These are phyloP conservation scores for Alloplasta piceator DNA, from an alignment of 2,888 invertebrate species.

Conservation along the genomic window DNA sequence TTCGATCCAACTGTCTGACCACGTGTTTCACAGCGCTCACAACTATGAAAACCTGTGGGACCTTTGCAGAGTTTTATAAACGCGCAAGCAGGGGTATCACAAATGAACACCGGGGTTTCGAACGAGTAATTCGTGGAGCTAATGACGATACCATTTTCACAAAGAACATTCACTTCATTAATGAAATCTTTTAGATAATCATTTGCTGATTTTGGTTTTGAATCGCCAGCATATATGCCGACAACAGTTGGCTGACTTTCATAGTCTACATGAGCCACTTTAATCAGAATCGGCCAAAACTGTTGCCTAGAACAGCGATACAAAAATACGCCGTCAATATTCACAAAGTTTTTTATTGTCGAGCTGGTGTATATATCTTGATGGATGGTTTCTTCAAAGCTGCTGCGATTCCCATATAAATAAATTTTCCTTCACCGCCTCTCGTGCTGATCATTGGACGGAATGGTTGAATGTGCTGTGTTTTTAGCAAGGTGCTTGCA, in stretches of 20 bases:
- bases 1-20: constrained; percentile 48
- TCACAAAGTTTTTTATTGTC: background rate
- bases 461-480: too few relatives aligned
- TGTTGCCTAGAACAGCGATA: constrained; percentile 1
- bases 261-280: constrained; percentile 4
- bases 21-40: constrained; percentile 59
- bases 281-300: constrained; percentile 11
- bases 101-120: too few relatives aligned
- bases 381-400: too few relatives aligned
- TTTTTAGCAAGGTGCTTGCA: too few relatives aligned
- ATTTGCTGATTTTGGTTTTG: constrained; percentile 5
- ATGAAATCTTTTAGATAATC: constrained; percentile 14
- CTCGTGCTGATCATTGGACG: too few relatives aligned
- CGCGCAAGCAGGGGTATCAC: too few relatives aligned
- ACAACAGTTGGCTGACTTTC: background rate
- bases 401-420: too few relatives aligned
- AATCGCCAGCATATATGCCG: background rate
- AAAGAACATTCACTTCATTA: background rate
- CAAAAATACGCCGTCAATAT: constrained; percentile 7
- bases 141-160: constrained; percentile 7
- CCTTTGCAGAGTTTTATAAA: too few relatives aligned
- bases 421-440: too few relatives aligned
- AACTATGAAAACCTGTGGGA: constrained; percentile 53
- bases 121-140: constrained; percentile 1
- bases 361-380: too few relatives aligned